Evolutionary conservation across 2,797 vertebrate genomes (phyloP), one percentile per base, ranked within the genome.

Genomic region (Poecilia picta): DNA sequence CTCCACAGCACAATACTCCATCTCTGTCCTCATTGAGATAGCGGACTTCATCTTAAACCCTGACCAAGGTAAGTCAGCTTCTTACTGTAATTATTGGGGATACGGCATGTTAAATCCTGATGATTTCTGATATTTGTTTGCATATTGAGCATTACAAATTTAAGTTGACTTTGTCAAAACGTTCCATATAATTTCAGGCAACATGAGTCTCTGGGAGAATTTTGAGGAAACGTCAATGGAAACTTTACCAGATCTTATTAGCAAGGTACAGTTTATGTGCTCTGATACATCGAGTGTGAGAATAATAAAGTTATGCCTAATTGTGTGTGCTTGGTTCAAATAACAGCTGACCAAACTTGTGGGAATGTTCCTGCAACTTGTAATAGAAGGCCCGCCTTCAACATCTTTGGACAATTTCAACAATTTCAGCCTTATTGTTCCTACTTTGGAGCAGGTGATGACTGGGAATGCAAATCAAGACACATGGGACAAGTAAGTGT

Each of bases 401-500:
- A 85, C 89, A 51, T 81, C 87, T 16, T 25, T 89, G 28, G 78
- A 83, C 36, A 45, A 18, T 62, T 76, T 95, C 45, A 55, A 83
- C 36, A 45, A 18, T 62, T 76, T 95, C 45, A 55, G 41, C 45
- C 74, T 94, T n/a, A 78, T 93, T 25, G 71, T 81, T 62, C 79
- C 88, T 2, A 64, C 93, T 43, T 59, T 97, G 55, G 73, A 93
- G 70, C 81, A 94, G 74, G 47, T 96, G 55, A 72, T 95, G 53
- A 91, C 83, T 25, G 89, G 87, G 2, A 71, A 77, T 12, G 91
- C 92, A 47, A 80, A 94, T 78, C 77, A 93, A 75, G 51, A 81
- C 23, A 95, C 90, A 7, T 96, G 96, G 94, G 16, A 88, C 46
- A 93, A 81, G 96, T 96, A 91, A 46, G 87, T 85, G n/a, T 43